phyloP scores from a whole-genome alignment of 1,140 invertebrate species.

The Platorchestia sp. region DNA sequence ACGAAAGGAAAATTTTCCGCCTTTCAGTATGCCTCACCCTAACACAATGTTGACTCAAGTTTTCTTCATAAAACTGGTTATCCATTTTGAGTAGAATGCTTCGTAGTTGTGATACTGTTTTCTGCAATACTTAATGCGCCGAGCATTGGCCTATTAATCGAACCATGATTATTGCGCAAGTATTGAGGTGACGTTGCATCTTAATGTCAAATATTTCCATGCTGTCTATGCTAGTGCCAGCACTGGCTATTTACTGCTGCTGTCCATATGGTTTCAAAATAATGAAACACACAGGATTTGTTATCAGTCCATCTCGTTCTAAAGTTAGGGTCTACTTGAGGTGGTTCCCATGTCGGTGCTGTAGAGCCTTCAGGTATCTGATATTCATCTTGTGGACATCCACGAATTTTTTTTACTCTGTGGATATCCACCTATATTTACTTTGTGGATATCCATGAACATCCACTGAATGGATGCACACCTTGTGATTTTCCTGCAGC shows the following conservation, averaged over 20 bases:
- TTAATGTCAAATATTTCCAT: background rate
- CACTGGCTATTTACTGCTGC: background rate
- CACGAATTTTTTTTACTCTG: too few relatives aligned
- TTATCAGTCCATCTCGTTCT: too few relatives aligned
- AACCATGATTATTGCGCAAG: background rate
- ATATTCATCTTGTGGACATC: too few relatives aligned
- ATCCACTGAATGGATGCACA: too few relatives aligned
- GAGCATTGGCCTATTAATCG: background rate
- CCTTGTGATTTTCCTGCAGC: too few relatives aligned
- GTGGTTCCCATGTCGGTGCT: background rate
- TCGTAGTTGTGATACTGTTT: background rate
- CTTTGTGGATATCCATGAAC: too few relatives aligned
- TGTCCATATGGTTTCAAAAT: background rate
- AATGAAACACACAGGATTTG: too few relatives aligned
- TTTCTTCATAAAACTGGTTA: background rate
- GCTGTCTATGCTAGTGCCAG: background rate
- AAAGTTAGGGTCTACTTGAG: background rate
- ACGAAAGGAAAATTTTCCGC: background rate
- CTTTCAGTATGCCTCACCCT: background rate
- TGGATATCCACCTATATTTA: too few relatives aligned
- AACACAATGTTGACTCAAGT: background rate
- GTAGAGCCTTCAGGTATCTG: background rate
- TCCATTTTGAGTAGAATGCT: background rate
- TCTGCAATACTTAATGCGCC: background rate
- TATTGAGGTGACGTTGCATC: background rate